Evolutionary conservation across 2,888 invertebrate genomes (phyloP).

Genomic region (Brachyptera risi): DNA sequence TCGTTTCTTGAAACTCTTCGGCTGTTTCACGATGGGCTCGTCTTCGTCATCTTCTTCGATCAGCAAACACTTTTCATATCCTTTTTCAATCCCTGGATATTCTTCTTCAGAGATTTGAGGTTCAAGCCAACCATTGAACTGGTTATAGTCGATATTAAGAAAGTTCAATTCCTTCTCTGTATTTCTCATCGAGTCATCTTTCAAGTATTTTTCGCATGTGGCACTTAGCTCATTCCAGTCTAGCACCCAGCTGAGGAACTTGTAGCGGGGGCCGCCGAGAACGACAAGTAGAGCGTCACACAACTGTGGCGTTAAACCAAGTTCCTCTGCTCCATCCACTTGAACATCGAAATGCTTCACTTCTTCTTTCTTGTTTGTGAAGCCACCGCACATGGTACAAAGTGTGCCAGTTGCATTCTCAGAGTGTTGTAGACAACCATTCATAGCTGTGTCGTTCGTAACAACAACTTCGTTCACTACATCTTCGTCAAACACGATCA

Average conservation of each 20-base stretch:
- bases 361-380: conserved; percentile 30
- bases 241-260: conserved; percentile 66
- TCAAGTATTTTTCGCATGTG: conserved; percentile 54
- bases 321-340: conserved; percentile 58
- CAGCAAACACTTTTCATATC: conserved; percentile 45
- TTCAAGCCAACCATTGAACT: conserved; percentile 61
- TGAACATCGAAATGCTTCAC: conserved; percentile 39
- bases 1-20: conserved; percentile 16
- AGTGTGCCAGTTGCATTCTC: conserved; percentile 35
- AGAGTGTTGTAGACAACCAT: background rate
- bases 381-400: conserved; percentile 41
- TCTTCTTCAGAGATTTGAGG: conserved; percentile 51
- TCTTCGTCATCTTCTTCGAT: conserved; percentile 37
- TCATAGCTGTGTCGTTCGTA: background rate
- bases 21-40: conserved; percentile 22
- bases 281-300: conserved; percentile 69
- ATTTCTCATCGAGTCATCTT: conserved; percentile 46
- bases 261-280: conserved; percentile 65
- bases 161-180: conserved; percentile 69
- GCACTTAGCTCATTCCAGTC: conserved; percentile 54
- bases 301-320: conserved; percentile 61
- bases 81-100: conserved; percentile 61
- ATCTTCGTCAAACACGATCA: background rate
- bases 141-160: conserved; percentile 65
- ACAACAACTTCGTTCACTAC: background rate